Evolutionary conservation across 2,113 vertebrate genomes (phyloP), one percentile per base, ranked within the genome.

Genomic region (Corapipo altera): DNA sequence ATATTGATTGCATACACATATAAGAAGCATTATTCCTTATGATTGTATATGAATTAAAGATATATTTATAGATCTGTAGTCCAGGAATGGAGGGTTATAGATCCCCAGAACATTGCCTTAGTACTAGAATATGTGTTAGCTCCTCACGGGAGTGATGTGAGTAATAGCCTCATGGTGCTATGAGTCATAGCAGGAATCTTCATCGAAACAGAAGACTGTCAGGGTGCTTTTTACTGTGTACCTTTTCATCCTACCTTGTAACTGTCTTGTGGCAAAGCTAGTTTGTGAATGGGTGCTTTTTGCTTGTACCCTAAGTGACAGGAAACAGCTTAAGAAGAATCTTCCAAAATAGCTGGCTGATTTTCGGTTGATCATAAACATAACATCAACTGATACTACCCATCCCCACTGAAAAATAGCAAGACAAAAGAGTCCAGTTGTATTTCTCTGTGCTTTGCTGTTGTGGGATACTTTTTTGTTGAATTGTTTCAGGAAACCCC

Each of bases 151-250:
- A 89, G 84, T 65, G 20, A 61, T 75, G 39, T 89, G 90, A 94
- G 58, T 88, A 95, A 75, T n/a, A 65, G 80, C 41, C 57, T 87
- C 62, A 19, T 27, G 44, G n/a, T 65, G 27, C 64, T 88, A 73
- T 95, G 80, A 95, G 49, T 92, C 91, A 92, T 83, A 57, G 49
- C 65, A 81, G 77, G n/a, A 77, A 92, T 44, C 33, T 58, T 87
- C 5, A 2, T 85, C 66, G 77, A 83, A 85, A 44, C 10, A 77
- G 33, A 86, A 67, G 61, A 78, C 18, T 89, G 28, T 44, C 35
- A 49, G 64, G 23, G 48, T 76, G 37, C 21, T 58, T 95, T 91
- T 88, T 61, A 9, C 30, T 26, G 12, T 24, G 30, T 54, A 54
- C 48, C 49, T 65, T 91, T 22, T 87, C 86, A 61, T 95, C 52